phyloP scores from a whole-genome alignment of 2,888 invertebrate species.

The Nymphalis c-album region DNA sequence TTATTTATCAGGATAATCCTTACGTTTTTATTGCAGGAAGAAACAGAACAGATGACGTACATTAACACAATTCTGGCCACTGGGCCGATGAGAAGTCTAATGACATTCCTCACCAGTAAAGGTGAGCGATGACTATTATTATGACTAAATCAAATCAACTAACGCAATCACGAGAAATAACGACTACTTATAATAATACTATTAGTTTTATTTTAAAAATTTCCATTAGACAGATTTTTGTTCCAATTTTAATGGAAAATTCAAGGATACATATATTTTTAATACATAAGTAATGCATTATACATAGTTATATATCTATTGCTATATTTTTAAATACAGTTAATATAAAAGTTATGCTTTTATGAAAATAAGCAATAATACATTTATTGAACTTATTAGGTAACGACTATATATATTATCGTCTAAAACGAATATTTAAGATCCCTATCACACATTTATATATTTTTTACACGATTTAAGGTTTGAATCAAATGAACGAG shows the following conservation, averaged over 20 bases:
- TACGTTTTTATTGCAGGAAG: constrained; percentile 74
- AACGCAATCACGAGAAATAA: constrained; percentile 6
- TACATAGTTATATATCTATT: not conserved
- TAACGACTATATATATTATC: too few relatives aligned
- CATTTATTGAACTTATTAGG: too few relatives aligned
- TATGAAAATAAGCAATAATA: too few relatives aligned
- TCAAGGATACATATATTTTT: too few relatives aligned
- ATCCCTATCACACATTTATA: not conserved
- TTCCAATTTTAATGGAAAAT: too few relatives aligned
- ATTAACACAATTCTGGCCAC: constrained; percentile 87
- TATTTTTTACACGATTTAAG: constrained; percentile 46
- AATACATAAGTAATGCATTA: too few relatives aligned
- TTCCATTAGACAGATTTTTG: not conserved
- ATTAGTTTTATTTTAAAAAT: not conserved
- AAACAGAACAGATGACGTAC: constrained; percentile 85
- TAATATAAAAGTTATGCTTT: too few relatives aligned
- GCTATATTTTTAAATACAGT: too few relatives aligned
- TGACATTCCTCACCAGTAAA: constrained; percentile 84
- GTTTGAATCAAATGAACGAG: constrained; percentile 83
- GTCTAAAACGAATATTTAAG: not conserved
- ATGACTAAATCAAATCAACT: constrained; percentile 12
- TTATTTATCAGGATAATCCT: too few relatives aligned
- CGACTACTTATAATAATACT: not conserved
- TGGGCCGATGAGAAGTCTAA: constrained; percentile 85
- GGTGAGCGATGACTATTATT: constrained; percentile 55